These are phyloP conservation scores for Pseudanteris insignis DNA, from an alignment of 2,888 invertebrate genomes.

Conservation along the genomic window DNA sequence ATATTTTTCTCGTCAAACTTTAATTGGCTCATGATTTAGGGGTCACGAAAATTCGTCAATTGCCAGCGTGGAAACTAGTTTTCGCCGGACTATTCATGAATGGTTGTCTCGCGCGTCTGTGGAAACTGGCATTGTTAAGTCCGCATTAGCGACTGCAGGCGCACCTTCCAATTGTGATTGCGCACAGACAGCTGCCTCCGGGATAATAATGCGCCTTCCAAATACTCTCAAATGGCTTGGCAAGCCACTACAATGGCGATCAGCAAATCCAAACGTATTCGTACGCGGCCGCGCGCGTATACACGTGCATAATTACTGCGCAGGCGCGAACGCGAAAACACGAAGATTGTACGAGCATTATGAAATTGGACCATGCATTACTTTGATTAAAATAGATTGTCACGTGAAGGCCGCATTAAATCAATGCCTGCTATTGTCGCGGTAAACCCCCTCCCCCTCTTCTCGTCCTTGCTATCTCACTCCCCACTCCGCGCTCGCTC, in stretches of 20 bases:
- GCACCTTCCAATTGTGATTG: conserved; percentile 39
- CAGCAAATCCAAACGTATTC: conserved; percentile 6
- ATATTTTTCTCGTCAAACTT: no score
- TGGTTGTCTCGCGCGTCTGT: conserved; percentile 33
- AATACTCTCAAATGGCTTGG: conserved; percentile 34
- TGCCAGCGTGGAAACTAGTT: conserved; percentile 26
- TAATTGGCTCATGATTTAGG: conserved; percentile 35
- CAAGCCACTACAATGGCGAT: conserved; percentile 28
- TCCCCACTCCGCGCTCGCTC: conserved; percentile 18
- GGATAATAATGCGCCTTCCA: conserved; percentile 37
- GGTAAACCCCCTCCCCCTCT: conserved; percentile 1
- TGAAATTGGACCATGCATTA: conserved; percentile 27
- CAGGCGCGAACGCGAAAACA: conserved; percentile 24
- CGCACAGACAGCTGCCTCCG: conserved; percentile 28
- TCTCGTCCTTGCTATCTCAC: no score
- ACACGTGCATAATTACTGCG: conserved; percentile 8
- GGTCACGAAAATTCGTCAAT: conserved; percentile 22
- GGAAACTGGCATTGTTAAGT: conserved; percentile 35
- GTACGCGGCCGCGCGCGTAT: conserved; percentile 9
- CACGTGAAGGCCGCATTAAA: conserved; percentile 20
- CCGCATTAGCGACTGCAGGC: conserved; percentile 34
- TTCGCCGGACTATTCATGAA: conserved; percentile 28
- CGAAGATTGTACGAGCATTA: conserved; percentile 20
- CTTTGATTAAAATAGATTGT: conserved; percentile 34
- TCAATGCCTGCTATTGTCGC: conserved; percentile 17